Base-by-base conservation (phyloP, 2,888 invertebrate genomes). In the Autographa gamma region DNA sequence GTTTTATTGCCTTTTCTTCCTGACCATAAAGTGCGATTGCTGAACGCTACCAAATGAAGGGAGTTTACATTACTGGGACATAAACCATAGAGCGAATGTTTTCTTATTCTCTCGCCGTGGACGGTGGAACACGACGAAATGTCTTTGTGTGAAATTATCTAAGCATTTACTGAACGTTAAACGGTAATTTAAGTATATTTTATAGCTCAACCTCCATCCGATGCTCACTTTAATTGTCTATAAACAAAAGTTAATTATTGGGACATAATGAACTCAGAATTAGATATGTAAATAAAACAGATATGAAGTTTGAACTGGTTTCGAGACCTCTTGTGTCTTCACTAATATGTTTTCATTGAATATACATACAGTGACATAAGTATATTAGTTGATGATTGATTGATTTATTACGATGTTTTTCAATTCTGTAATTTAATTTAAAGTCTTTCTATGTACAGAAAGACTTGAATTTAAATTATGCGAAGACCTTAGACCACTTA, bases 1-100 rank as follows among this genome's bases (percentile, higher is more conserved):
- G 81, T 89, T 92, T 93, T 89, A 93, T 89, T 81, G 85, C 86
- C 82, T 87, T 90, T 87, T 88, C 89, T 90, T 92, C 89, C 90
- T 88, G 89, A 86, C 82, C 86, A 85, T 93, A 91, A 93, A 92
- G 82, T 76, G 74, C 77, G 79, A 81, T 84, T 83, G 82, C 79
- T 75, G 85, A 85, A 83, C 76, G 82, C 82, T 85, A 82, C 82
- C 75, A 74, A 89, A 88, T 85, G 80, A 85, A 88, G 71, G 69
- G 70, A 76, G 85, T 86, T 88, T 88, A 88, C 80, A 80, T 76
- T 79, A 85, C 74, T 80, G 70, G 78, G 82, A 86, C 85, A 82
- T 85, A 80, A 78, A 83, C 79, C 75, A 79, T 69, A 8, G 52
- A 70, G 32, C 25, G 32, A 59, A 59, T 60, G 75, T 64, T 75